Evolutionary conservation across 2,888 invertebrate genomes (phyloP).

Genomic region (Sarcophaga caerulescens): DNA sequence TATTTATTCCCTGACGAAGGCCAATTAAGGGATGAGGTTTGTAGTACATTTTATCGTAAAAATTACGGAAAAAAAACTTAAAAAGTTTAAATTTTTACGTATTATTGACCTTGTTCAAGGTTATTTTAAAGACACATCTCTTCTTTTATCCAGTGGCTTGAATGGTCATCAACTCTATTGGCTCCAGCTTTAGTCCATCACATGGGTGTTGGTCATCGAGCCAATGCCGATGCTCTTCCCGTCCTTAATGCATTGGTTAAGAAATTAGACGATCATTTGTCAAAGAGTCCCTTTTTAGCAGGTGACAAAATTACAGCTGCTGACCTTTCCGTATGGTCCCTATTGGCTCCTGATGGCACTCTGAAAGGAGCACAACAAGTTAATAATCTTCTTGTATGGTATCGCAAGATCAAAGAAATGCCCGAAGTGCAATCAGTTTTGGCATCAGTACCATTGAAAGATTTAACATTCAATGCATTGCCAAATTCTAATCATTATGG

Average conservation of each 20-base stretch:
- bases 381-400: constrained; percentile 84
- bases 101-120: constrained; percentile 56
- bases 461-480: constrained; percentile 77
- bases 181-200: constrained; percentile 83
- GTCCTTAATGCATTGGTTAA: constrained; percentile 83
- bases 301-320: constrained; percentile 85
- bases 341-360: constrained; percentile 86
- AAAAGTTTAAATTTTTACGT: background rate
- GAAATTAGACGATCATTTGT: constrained; percentile 83
- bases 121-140: constrained; percentile 49
- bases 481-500: constrained; percentile 82
- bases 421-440: constrained; percentile 83
- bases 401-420: constrained; percentile 82
- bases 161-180: constrained; percentile 85
- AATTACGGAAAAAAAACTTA: constrained; percentile 1
- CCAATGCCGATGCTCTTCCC: constrained; percentile 83
- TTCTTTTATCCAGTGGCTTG: constrained; percentile 83
- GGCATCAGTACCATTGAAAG: constrained; percentile 76
- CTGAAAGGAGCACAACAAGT: constrained; percentile 83
- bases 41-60: constrained; percentile 16
- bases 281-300: constrained; percentile 83
- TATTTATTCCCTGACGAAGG: constrained; percentile 84
- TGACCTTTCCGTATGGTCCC: constrained; percentile 88
- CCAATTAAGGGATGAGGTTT: constrained; percentile 80
- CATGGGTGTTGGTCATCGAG: constrained; percentile 81